Base-by-base conservation (phyloP, 2,888 invertebrate species). In the Parelbella ahira region DNA sequence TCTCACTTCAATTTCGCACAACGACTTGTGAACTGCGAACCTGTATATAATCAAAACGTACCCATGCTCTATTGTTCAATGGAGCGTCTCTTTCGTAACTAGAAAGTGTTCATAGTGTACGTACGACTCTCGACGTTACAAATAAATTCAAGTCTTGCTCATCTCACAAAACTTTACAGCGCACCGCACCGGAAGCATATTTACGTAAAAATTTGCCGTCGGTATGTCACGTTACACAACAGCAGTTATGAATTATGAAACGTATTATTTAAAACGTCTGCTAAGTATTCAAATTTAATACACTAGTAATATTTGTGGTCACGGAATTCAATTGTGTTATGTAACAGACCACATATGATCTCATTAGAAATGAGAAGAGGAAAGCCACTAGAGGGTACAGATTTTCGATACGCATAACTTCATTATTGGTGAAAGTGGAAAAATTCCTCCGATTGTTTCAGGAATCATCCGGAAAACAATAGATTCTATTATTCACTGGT, bases 81-180 rank as follows among this genome's bases (percentile, higher is more conserved):
- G 70, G 69, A 74, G 69, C 72, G 66, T 57, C 56, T 75, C 70
- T 82, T 77, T 80, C 73, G 78, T 75, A 81, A 81, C 68, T 75
- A 81, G 83, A 83, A 83, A 82, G 82, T 70, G 55, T 52, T 48
- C 51, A 54, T 62, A 64, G 58, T 58, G 63, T 53, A 60, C 59
- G 63, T 53, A 60, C 59, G 60, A 60, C 61, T 63, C 39, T 44
- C 41, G 37, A 36, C 21, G 25, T 23, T 10, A 10, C 11, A 28
- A 39, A 33, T 42, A 42, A 36, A 50, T 49, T 50, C 41, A 39
- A 48, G 47, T 52, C 49, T 51, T 46, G 50, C 51, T 47, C 49
- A 48, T 50, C 44, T 50, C 43, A 47, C 21, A 29, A 27, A 41
- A 46, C 44, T 47, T 39, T 23, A 18, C 15, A n/a, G 15, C 15